Conservation (phyloP, 2,113 vertebrate species). For the Crotophaga sulcirostris region DNA sequence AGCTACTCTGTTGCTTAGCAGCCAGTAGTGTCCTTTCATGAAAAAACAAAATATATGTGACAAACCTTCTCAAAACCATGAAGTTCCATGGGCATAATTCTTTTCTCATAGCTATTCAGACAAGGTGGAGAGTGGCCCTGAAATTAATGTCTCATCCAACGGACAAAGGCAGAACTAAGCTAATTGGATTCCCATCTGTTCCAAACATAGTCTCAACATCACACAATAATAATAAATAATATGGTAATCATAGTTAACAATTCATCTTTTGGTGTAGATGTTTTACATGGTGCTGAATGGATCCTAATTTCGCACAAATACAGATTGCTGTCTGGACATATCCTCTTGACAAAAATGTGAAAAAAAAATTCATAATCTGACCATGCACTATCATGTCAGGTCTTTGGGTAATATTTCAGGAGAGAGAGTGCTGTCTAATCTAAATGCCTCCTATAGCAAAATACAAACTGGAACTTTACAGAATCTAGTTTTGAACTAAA, state of each 20-base stretch:
- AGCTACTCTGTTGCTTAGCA: slow-evolving; percentile 71
- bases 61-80: background rate
- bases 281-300: background rate
- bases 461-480: background rate
- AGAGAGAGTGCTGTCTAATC: background rate
- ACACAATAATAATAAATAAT: slow-evolving; percentile 50
- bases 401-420: background rate
- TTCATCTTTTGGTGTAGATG: slow-evolving; percentile 21
- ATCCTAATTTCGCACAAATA: background rate
- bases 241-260: slow-evolving; percentile 42
- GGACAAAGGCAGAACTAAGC: slow-evolving; percentile 64
- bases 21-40: slow-evolving; percentile 47
- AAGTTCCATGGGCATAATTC: slow-evolving; percentile 20
- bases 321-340: background rate
- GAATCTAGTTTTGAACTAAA: slow-evolving; percentile 9
- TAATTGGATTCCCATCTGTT: slow-evolving; percentile 73
- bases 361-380: background rate
- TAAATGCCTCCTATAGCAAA: background rate
- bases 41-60: slow-evolving; percentile 25
- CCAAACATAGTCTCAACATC: slow-evolving; percentile 57
- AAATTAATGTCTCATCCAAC: slow-evolving; percentile 66
- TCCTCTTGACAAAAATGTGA: background rate
- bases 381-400: background rate
- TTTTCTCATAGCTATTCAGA: background rate
- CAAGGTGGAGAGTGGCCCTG: slow-evolving; percentile 43